Base-by-base conservation (phyloP, 1,140 invertebrate genomes). In the Zeugodacus cucurbitae region DNA sequence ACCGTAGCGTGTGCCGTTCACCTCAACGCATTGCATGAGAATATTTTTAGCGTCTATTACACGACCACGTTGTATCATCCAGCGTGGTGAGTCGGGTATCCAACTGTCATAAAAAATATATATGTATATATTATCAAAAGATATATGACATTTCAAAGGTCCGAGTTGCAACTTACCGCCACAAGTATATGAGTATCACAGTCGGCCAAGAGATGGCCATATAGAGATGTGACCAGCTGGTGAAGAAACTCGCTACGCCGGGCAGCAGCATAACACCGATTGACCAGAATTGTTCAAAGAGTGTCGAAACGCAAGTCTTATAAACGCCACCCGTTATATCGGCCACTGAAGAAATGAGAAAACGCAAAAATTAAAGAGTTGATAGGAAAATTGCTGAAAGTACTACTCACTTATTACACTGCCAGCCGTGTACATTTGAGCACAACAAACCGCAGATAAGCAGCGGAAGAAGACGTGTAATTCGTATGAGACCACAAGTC, bases 81-180 rank as follows among this genome's bases (percentile, higher is more conserved):
- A 98, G 87, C 97, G 94, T 0, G 97, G 97, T 37, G 97, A 97
- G 93, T 98, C 97, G 54, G 97, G 96, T 91, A 98, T 93, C 91
- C 93, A 92, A 88, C 93, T 93, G 29, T 87, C 5, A 37, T 59
- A 37, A 58, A 70, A 48, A 88, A 54, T 6, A 37, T 64, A 64
- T 29, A n/a, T 59, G n/a, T 20, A 54, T n/a, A 41, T 22, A 82
- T 48, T 37, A 26, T 48, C 6, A 26, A n/a, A n/a, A n/a, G n/a
- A n/a, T n/a, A n/a, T n/a, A n/a, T n/a, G n/a, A n/a, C n/a, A n/a
- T n/a, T n/a, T n/a, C n/a, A n/a, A n/a, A n/a, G n/a, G n/a, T n/a
- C n/a, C n/a, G n/a, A 20, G 17, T 3, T 34, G 0, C 67, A 88
- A 90, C 91, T 93, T 85, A 93, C 92, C 91, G 91, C 91, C 93